A percentile compares a stretch with the other conserved stretches of the same genome.
Conservation (phyloP, 2,797 vertebrate genomes). For the Arremon aurantiirostris region DNA sequence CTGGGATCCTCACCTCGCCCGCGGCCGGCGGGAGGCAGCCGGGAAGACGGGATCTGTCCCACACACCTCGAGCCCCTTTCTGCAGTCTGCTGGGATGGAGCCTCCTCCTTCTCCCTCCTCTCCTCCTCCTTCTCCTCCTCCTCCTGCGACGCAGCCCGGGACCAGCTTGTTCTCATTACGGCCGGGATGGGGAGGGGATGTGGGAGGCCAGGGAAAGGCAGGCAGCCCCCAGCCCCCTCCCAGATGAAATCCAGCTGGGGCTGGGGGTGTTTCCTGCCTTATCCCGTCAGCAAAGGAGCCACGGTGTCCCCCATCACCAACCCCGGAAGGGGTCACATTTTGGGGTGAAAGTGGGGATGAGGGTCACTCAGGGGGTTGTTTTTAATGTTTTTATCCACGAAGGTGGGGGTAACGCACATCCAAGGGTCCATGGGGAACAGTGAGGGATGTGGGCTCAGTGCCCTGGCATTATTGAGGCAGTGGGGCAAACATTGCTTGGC, state of each 20-base stretch:
- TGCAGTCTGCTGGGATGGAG: constrained; percentile 9
- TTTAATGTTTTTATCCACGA: not conserved
- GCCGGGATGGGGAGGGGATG: constrained; percentile 74
- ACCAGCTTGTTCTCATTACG: constrained; percentile 94
- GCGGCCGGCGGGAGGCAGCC: not conserved
- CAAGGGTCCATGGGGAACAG: rapidly evolving
- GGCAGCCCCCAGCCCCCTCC: not conserved
- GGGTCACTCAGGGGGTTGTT: not conserved
- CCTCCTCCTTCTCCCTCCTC: constrained; percentile 10
- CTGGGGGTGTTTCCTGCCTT: not conserved
- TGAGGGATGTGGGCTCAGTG: not conserved
- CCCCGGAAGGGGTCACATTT: not conserved
- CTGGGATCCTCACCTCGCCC: not conserved
- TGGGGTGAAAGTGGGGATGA: not conserved
- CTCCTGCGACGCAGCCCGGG: constrained; percentile 32
- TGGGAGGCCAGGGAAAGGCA: constrained; percentile 1
- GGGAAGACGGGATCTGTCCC: not conserved
- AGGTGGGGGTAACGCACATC: not conserved
- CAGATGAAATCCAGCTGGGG: not conserved
- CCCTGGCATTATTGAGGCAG: rapidly evolving
- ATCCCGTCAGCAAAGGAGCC: not conserved
- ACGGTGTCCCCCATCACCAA: not conserved
- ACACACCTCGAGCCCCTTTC: not conserved
- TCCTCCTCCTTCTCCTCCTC: constrained; percentile 38
- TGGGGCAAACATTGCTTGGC: not conserved